Percentiles rank a stretch among this genome's conserved stretches.
Evolutionary conservation across 2,113 vertebrate genomes (phyloP).

Genomic region (Conger conger): DNA sequence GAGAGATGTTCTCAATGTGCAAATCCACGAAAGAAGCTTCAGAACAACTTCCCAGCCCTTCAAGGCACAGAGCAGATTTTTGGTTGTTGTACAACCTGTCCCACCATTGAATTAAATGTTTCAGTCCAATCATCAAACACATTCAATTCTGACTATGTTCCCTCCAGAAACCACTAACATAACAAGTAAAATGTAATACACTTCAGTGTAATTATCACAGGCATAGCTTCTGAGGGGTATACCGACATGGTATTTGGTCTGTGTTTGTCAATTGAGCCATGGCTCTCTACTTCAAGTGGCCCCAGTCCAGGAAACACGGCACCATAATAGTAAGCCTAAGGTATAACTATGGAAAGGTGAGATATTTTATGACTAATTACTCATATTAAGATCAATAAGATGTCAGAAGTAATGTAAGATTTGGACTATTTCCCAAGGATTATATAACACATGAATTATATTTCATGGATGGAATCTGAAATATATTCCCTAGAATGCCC

Average conservation of each 20-base stretch:
- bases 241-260: neutral
- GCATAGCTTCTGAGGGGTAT: neutral
- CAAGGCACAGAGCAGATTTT: neutral
- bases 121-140: neutral
- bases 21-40: neutral
- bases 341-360: neutral
- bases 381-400: slow-evolving; percentile 5
- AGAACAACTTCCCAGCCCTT: too few relatives aligned
- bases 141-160: too few relatives aligned
- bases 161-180: too few relatives aligned
- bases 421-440: slow-evolving; percentile 1
- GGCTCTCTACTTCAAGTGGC: neutral
- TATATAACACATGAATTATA: neutral
- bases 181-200: neutral
- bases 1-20: neutral
- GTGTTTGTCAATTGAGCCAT: neutral
- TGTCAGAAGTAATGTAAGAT: neutral
- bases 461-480: neutral
- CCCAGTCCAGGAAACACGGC: neutral
- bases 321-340: neutral
- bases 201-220: neutral
- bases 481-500: neutral
- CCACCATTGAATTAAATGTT: neutral
- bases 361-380: neutral
- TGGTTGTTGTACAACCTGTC: neutral